These are phyloP conservation scores for Hylaeus volcanicus DNA, from an alignment of 1,140 invertebrate species.

Conservation along the genomic window DNA sequence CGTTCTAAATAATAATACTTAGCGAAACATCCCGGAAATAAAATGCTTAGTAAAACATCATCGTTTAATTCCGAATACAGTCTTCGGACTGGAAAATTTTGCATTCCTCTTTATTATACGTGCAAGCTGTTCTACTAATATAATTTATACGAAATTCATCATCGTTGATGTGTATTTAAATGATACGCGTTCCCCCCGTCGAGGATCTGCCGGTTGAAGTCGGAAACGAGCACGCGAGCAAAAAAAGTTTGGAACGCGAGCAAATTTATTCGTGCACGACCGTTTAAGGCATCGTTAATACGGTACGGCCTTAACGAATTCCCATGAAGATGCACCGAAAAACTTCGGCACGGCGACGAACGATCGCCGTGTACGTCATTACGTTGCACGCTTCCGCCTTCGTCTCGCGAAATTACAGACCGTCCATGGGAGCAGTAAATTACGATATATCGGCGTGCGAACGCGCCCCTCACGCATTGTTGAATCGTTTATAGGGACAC, in stretches of 20 bases:
- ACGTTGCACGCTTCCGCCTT: constrained; percentile 47
- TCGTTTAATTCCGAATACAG: too few relatives aligned
- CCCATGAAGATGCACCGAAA: constrained; percentile 39
- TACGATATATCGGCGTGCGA: constrained; percentile 30
- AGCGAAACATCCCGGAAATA: too few relatives aligned
- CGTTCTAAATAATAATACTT: too few relatives aligned
- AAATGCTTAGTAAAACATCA: too few relatives aligned
- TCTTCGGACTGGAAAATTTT: too few relatives aligned
- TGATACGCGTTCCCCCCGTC: neutral
- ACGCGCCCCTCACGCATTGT: constrained; percentile 5
- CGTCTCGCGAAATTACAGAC: constrained; percentile 39
- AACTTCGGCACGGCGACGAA: constrained; percentile 43
- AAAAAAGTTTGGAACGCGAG: constrained; percentile 24
- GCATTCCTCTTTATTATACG: too few relatives aligned
- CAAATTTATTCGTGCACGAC: constrained; percentile 44
- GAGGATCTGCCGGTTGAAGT: constrained; percentile 1
- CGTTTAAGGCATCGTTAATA: constrained; percentile 54
- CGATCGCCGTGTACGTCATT: constrained; percentile 34
- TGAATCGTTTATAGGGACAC: constrained; percentile 12
- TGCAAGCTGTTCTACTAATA: too few relatives aligned
- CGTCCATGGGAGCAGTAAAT: constrained; percentile 17
- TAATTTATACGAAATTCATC: too few relatives aligned
- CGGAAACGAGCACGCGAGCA: neutral
- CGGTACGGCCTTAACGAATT: constrained; percentile 39
- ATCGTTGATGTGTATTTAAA: too few relatives aligned